These are phyloP conservation scores for Magallana nippona DNA, from an alignment of 2,888 invertebrate genomes.

Conservation along the genomic window DNA sequence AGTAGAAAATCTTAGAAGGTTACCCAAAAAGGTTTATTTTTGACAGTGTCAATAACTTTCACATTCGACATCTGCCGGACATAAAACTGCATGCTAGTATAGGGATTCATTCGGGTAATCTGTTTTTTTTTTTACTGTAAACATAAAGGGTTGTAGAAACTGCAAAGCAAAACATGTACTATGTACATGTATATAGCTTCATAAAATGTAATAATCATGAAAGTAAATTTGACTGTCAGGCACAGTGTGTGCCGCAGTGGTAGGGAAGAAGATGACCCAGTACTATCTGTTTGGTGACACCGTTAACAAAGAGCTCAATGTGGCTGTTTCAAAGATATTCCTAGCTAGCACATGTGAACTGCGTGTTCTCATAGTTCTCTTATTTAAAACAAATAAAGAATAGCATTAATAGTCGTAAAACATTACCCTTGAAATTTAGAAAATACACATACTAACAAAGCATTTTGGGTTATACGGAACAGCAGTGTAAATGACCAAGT, in stretches of 20 bases:
- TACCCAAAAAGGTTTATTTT: too few relatives aligned
- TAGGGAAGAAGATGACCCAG: slow-evolving; percentile 39
- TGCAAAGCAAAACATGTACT: too few relatives aligned
- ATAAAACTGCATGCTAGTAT: slow-evolving; percentile 61
- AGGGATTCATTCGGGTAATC: slow-evolving; percentile 67
- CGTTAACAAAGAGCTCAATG: slow-evolving; percentile 17
- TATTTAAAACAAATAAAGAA: too few relatives aligned
- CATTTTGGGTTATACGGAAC: too few relatives aligned
- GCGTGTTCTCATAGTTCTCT: too few relatives aligned
- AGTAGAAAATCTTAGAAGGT: too few relatives aligned
- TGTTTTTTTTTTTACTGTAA: not conserved
- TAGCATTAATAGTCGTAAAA: too few relatives aligned
- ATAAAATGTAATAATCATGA: too few relatives aligned
- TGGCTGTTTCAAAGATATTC: slow-evolving; percentile 33
- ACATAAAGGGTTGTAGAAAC: not conserved
- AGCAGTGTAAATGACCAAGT: too few relatives aligned
- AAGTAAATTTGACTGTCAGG: not conserved
- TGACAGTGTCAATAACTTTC: slow-evolving; percentile 58
- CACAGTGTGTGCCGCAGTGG: slow-evolving; percentile 42
- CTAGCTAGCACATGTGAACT: too few relatives aligned
- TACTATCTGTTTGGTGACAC: slow-evolving; percentile 45
- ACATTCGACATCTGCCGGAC: slow-evolving; percentile 63
- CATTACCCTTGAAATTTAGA: too few relatives aligned
- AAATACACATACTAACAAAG: too few relatives aligned
- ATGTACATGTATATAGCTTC: not conserved